Percentiles rank a stretch among this genome's conserved stretches.
Conservation (phyloP, 2,113 vertebrate species). For the Plestiodon gilberti region DNA sequence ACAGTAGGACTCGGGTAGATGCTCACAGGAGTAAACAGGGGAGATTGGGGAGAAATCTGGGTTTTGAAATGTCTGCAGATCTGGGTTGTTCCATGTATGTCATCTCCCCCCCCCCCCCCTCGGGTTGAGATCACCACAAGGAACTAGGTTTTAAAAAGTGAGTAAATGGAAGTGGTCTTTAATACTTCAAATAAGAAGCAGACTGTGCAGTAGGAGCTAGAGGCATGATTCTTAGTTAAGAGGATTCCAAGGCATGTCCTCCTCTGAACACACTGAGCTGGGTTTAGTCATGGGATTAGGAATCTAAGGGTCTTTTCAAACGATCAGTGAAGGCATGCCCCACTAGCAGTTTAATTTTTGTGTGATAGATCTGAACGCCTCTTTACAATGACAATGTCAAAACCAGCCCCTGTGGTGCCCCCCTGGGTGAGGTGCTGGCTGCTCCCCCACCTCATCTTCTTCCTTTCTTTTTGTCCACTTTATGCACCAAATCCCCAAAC, state of each 20-base stretch:
- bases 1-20: not conserved
- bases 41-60: not conserved
- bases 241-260: conserved; percentile 12
- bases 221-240: not conserved
- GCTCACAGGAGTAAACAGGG: not conserved
- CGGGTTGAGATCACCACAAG: not conserved
- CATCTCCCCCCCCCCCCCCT: too few species aligned
- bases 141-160: not conserved
- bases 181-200: not conserved
- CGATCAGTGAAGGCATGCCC: not conserved
- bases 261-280: conserved; percentile 1
- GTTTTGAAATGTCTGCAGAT: not conserved
- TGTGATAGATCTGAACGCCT: not conserved
- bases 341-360: conserved; percentile 14
- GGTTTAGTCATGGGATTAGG: conserved; percentile 20
- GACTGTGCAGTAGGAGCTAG: not conserved
- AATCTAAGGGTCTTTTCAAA: conserved; percentile 19
- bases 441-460: too few species aligned
- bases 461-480: too few species aligned
- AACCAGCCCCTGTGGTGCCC: not conserved
- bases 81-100: too few species aligned
- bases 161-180: not conserved
- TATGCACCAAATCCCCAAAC: too few species aligned
- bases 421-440: not conserved
- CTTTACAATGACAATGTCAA: not conserved